Conservation (phyloP, 2,797 vertebrate genomes). For the Dendrocincla fuliginosa region DNA sequence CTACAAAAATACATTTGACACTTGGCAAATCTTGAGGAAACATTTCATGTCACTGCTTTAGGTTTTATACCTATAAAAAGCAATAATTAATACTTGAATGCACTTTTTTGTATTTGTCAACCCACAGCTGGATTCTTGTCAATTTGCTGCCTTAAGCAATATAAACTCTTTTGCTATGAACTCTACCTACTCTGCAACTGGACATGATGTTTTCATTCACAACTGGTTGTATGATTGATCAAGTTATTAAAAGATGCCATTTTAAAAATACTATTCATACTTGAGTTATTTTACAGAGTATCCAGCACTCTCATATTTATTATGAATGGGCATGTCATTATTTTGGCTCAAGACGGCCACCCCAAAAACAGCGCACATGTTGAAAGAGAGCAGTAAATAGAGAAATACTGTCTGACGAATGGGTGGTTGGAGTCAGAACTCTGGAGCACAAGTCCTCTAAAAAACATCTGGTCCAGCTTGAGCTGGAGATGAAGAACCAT, state of each 20-base stretch:
- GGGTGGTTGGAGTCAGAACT: not conserved
- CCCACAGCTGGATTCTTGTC: not conserved
- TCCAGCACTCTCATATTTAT: not conserved
- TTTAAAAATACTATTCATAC: not conserved
- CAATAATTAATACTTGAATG: not conserved
- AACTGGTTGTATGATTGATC: not conserved
- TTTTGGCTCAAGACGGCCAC: not conserved
- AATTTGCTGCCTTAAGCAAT: not conserved
- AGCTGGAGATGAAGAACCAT: not conserved
- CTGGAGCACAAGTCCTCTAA: not conserved
- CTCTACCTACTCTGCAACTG: not conserved
- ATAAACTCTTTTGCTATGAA: not conserved
- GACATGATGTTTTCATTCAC: not conserved
- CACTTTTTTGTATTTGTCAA: not conserved
- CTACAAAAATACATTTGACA: not conserved
- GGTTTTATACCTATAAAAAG: not conserved
- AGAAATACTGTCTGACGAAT: not conserved
- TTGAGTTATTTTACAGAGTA: not conserved
- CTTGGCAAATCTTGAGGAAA: not conserved
- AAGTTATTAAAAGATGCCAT: not conserved
- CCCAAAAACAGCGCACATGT: not conserved
- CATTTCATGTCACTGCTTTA: not conserved
- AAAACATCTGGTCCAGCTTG: rapidly evolving
- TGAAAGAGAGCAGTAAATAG: not conserved
- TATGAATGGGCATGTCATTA: not conserved